Evolutionary conservation across 2,797 vertebrate species (phyloP).

Genomic region (Pseudopleuronectes americanus): DNA sequence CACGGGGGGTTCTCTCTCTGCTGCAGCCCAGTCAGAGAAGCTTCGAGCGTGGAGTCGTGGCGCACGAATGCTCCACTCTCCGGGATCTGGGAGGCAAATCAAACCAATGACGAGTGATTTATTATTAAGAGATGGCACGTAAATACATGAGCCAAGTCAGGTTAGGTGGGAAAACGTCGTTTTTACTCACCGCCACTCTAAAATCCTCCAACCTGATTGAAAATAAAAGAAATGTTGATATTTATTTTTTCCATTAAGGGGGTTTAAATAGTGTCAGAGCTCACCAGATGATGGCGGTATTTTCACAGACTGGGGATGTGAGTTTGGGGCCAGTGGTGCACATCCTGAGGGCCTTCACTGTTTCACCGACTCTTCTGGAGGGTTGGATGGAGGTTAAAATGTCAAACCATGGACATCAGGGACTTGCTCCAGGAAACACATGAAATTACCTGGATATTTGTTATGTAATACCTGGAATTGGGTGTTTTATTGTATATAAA

Average conservation of each 20-base stretch:
- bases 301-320: constrained; percentile 44
- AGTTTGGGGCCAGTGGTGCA: constrained; percentile 53
- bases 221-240: neutral
- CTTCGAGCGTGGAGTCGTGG: constrained; percentile 53
- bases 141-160: constrained; percentile 1
- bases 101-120: constrained; percentile 43
- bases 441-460: too few species aligned
- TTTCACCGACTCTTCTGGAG: neutral
- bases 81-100: constrained; percentile 45
- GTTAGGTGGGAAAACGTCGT: constrained; percentile 1
- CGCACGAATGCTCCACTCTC: constrained; percentile 52
- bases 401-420: neutral
- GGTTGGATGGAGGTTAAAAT: neutral
- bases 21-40: constrained; percentile 56
- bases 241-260: neutral
- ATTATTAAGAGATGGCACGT: constrained; percentile 36
- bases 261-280: neutral
- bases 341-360: constrained; percentile 7
- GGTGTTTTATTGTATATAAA: too few species aligned
- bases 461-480: too few species aligned
- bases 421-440: too few species aligned
- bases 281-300: constrained; percentile 69
- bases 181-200: constrained; percentile 42
- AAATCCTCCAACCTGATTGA: neutral
- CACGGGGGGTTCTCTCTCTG: constrained; percentile 52